These are phyloP conservation scores for Clarias pachynema DNA, from an alignment of 2,797 vertebrate species.

Conservation along the genomic window DNA sequence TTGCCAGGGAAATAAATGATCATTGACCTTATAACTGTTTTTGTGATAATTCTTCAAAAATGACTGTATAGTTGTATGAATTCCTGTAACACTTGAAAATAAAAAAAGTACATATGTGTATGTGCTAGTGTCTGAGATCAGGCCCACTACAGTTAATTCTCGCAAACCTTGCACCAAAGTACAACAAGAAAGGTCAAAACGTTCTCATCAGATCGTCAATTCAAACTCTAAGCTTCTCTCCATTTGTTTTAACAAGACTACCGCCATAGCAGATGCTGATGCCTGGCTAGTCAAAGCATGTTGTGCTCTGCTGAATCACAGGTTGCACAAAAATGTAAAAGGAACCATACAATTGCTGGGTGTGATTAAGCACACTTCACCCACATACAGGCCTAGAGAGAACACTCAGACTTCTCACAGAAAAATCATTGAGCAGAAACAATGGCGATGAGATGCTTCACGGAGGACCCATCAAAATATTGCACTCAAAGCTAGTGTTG, in stretches of 20 bases:
- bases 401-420: slow-evolving; percentile 48
- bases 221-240: slow-evolving; percentile 47
- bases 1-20: too few species aligned
- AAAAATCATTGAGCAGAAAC: slow-evolving; percentile 39
- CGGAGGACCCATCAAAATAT: slow-evolving; percentile 72
- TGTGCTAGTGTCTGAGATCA: slow-evolving; percentile 34
- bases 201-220: slow-evolving; percentile 41
- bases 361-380: slow-evolving; percentile 65
- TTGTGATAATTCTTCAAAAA: slow-evolving; percentile 12
- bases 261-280: slow-evolving; percentile 54
- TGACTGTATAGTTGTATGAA: neutral
- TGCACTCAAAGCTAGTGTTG: slow-evolving; percentile 75
- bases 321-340: slow-evolving; percentile 66
- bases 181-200: slow-evolving; percentile 38
- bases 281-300: slow-evolving; percentile 74
- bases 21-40: neutral
- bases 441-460: slow-evolving; percentile 54
- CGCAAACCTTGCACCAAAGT: slow-evolving; percentile 21
- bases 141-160: slow-evolving; percentile 33
- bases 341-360: slow-evolving; percentile 63
- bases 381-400: slow-evolving; percentile 42
- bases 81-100: neutral
- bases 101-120: slow-evolving; percentile 23
- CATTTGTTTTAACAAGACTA: slow-evolving; percentile 54
- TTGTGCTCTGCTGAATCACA: slow-evolving; percentile 70